Conservation (phyloP, 2,888 invertebrate genomes). For the Cosmia pyralina region DNA sequence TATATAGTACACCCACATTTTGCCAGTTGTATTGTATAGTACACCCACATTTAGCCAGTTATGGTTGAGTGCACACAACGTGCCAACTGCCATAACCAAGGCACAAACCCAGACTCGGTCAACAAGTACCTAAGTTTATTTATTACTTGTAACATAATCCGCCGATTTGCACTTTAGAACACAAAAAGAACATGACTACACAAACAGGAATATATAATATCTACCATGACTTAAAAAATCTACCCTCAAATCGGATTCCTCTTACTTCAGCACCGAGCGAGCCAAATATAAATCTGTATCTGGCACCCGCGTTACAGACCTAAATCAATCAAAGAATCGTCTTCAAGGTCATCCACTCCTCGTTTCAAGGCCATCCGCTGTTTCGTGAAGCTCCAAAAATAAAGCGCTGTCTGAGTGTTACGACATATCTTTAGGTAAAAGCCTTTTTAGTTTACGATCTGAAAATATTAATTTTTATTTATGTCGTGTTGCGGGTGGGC, state of each 20-base stretch:
- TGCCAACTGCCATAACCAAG: too few relatives aligned
- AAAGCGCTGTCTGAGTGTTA: conserved; percentile 29
- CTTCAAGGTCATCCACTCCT: conserved; percentile 50
- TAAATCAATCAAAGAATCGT: conserved; percentile 63
- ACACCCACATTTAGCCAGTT: too few relatives aligned
- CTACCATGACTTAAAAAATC: conserved; percentile 20
- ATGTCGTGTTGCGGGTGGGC: conserved; percentile 16
- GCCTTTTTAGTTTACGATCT: conserved; percentile 32
- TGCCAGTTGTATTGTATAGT: too few relatives aligned
- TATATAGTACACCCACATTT: too few relatives aligned
- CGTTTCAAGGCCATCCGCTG: conserved; percentile 24
- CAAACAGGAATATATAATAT: not conserved
- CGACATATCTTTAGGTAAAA: conserved; percentile 32
- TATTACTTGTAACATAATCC: not conserved
- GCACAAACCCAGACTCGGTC: too few relatives aligned
- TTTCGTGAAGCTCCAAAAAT: conserved; percentile 51
- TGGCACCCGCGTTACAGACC: conserved; percentile 24
- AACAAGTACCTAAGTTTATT: not conserved
- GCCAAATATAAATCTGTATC: conserved; percentile 55
- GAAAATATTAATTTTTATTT: conserved; percentile 55
- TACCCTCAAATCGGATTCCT: not conserved
- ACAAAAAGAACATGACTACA: not conserved
- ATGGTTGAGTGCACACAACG: too few relatives aligned
- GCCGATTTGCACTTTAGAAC: not conserved
- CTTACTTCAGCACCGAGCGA: conserved; percentile 24